These are phyloP conservation scores for Hippocampus barbouri DNA, from an alignment of 2,113 vertebrate species.

Conservation along the genomic window DNA sequence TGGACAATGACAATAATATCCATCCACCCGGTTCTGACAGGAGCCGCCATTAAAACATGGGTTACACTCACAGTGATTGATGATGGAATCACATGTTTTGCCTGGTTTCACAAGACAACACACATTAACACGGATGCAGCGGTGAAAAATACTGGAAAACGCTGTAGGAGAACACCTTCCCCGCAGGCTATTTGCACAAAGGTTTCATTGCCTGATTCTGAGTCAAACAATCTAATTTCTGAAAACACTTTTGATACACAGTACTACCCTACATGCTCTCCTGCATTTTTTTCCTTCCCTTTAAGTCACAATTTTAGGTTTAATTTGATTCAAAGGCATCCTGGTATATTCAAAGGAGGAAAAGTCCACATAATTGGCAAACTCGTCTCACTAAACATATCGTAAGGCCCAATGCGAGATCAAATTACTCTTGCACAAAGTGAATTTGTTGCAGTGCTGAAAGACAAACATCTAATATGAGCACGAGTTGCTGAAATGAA, in stretches of 20 bases:
- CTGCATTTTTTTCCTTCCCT: neutral
- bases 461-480: slow-evolving; percentile 36
- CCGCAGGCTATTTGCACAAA: slow-evolving; percentile 37
- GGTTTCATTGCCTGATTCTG: slow-evolving; percentile 10
- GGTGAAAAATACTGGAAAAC: slow-evolving; percentile 58
- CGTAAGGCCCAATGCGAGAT: slow-evolving; percentile 30
- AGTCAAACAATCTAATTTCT: slow-evolving; percentile 15
- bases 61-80: slow-evolving; percentile 97
- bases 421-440: slow-evolving; percentile 12
- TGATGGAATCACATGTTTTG: slow-evolving; percentile 87
- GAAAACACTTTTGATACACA: neutral
- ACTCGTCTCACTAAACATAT: slow-evolving; percentile 23
- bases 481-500: slow-evolving; percentile 6
- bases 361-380: slow-evolving; percentile 42
- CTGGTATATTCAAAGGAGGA: slow-evolving; percentile 48
- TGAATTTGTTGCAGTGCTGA: slow-evolving; percentile 34
- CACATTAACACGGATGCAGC: slow-evolving; percentile 74
- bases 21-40: slow-evolving; percentile 89
- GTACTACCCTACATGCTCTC: slow-evolving; percentile 15
- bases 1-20: slow-evolving; percentile 93
- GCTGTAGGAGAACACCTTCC: slow-evolving; percentile 34
- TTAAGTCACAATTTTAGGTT: slow-evolving; percentile 21
- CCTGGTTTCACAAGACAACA: slow-evolving; percentile 84
- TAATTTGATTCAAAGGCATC: slow-evolving; percentile 44
- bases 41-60: slow-evolving; percentile 97